These are phyloP conservation scores for Oscheius sp. DNA, from an alignment of 1,140 invertebrate species.

Conservation along the genomic window DNA sequence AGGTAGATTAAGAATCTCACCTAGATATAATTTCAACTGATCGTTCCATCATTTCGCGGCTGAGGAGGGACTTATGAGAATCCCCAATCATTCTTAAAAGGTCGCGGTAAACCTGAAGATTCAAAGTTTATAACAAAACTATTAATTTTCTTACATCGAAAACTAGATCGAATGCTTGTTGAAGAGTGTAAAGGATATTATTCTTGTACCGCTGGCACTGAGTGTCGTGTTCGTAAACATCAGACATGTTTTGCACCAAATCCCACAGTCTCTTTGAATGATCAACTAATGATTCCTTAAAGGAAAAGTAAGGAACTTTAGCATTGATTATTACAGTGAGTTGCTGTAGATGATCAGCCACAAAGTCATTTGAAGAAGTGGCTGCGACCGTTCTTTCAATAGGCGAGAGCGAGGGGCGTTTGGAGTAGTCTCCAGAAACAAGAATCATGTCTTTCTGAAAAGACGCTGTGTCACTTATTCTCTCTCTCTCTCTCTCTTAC, in stretches of 20 bases:
- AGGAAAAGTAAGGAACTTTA: background rate
- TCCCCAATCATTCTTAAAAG: background rate
- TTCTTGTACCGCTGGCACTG: background rate
- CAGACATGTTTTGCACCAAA: background rate
- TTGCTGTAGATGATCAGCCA: background rate
- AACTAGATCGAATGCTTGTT: background rate
- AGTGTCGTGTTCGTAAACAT: background rate
- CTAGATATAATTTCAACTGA: background rate
- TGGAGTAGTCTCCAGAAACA: background rate
- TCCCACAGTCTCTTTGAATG: background rate
- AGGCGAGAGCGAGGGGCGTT: background rate
- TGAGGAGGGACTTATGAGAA: background rate
- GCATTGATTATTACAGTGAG: background rate
- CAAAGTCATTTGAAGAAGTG: conserved; percentile 3
- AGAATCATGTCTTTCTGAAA: background rate
- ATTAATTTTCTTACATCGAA: background rate
- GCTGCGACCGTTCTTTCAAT: background rate
- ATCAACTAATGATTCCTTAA: background rate
- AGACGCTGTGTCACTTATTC: too few relatives aligned
- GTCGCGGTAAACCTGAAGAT: background rate
- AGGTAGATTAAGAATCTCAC: conserved; percentile 2
- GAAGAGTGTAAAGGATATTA: background rate
- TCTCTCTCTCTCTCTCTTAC: background rate
- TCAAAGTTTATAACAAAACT: background rate
- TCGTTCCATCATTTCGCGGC: background rate